Base-by-base conservation (phyloP, 2,888 invertebrate species). In the Protonemura montana region DNA sequence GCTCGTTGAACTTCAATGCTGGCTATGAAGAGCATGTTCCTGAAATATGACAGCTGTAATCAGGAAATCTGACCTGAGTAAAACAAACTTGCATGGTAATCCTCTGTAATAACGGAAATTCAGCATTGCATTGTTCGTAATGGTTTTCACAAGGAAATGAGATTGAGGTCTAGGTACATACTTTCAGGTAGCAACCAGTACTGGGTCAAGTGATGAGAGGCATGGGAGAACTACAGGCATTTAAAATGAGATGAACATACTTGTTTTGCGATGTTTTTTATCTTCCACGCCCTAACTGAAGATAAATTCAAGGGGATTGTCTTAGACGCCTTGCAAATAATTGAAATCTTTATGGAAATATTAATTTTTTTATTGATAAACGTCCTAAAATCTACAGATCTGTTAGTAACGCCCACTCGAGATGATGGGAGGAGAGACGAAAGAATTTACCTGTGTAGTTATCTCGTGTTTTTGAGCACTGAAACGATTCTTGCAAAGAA, bases 351-450 rank as follows among this genome's bases (percentile, higher is more conserved):
- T 3, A 25, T 13, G 1, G 27, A 10, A 10, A 25, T 78, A 7
- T 78, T 28, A 21, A 78, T 25, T 3, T 25, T 28, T 26, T 28
- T 21, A 78, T 26, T 26, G 29, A 28, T 28, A 78, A 28, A 78
- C n/a, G 16, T 28, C 26, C 2, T 25, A 21, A 28, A 78, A 78
- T 59, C 2, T 59, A 35, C 3, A 59, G 21, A 59, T 59, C 13
- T 59, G 59, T 59, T 59, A 28, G 27, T 5, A 28, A 82, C 82
- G 82, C 82, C 82, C 82, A 82, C 82, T 13, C 30, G n/a, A 59
- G 30, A 82, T 30, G 82, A 21, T 82, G 78, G 29, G 27, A 26
- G 78, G 78, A 78, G 78, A 25, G 78, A 78, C 16, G 7, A 2
- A 30, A n/a, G 82, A 16, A 82, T 29, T 29, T 30, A 82, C 82